Conservation (phyloP, 2,113 vertebrate species). For the Isurus oxyrinchus region DNA sequence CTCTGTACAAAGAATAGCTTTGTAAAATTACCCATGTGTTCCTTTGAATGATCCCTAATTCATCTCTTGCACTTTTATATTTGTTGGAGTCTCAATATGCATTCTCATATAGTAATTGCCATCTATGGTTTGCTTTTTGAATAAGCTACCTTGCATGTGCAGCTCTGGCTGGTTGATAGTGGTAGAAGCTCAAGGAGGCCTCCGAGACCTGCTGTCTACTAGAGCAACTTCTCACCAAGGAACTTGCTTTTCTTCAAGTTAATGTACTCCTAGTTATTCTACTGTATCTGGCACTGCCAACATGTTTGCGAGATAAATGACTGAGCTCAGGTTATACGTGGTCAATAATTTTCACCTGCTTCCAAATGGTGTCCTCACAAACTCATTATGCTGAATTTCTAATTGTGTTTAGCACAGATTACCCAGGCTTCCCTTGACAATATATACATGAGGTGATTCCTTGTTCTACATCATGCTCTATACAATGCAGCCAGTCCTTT, state of each 20-base stretch:
- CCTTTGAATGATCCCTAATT: background rate
- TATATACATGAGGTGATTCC: background rate
- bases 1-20: background rate
- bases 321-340: background rate
- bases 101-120: background rate
- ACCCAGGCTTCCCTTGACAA: background rate
- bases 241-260: too few relatives aligned
- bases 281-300: background rate
- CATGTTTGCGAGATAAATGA: background rate
- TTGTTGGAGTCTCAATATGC: background rate
- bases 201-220: too few relatives aligned
- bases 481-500: background rate
- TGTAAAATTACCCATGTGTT: background rate
- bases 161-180: background rate
- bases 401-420: background rate
- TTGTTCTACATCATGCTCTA: background rate
- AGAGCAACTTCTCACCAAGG: too few relatives aligned
- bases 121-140: background rate
- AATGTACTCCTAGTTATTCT: background rate
- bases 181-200: background rate
- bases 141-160: background rate
- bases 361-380: background rate
- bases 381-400: background rate
- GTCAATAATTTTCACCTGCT: background rate
- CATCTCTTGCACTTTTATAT: background rate